Evolutionary conservation across 2,888 invertebrate species (phyloP).

Genomic region (Acanthopleura granulata): DNA sequence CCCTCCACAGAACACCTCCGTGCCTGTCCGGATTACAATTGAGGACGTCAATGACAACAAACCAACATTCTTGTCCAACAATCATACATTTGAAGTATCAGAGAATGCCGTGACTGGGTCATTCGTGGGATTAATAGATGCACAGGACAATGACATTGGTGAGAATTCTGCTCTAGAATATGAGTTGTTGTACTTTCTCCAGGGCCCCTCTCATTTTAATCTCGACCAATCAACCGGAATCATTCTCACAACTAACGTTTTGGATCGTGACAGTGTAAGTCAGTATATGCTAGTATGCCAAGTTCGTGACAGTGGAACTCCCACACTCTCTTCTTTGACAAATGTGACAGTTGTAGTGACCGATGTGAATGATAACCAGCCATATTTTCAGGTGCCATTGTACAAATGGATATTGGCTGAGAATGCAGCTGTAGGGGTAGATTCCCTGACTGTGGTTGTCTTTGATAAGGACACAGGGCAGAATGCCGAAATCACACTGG

Average conservation of each 20-base stretch:
- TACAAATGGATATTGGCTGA: slow-evolving; percentile 84
- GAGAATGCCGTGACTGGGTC: slow-evolving; percentile 58
- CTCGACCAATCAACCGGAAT: neutral
- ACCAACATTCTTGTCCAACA: slow-evolving; percentile 17
- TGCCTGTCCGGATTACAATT: slow-evolving; percentile 79
- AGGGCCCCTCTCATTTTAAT: neutral
- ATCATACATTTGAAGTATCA: slow-evolving; percentile 70
- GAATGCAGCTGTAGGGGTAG: slow-evolving; percentile 86
- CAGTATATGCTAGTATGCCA: neutral
- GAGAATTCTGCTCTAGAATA: slow-evolving; percentile 25
- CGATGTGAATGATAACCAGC: slow-evolving; percentile 81
- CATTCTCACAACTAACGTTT: neutral
- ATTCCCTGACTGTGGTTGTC: slow-evolving; percentile 85
- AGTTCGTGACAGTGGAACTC: slow-evolving; percentile 69
- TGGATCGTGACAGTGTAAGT: neutral
- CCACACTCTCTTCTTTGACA: slow-evolving; percentile 81
- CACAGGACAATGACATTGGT: slow-evolving; percentile 36
- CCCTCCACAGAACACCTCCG: slow-evolving; percentile 7
- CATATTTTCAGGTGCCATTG: slow-evolving; percentile 81
- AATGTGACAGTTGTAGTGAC: slow-evolving; percentile 86
- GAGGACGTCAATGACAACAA: slow-evolving; percentile 83
- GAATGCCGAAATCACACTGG: slow-evolving; percentile 86
- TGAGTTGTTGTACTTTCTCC: neutral
- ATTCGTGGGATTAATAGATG: slow-evolving; percentile 59
- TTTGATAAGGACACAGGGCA: slow-evolving; percentile 88